Evolutionary conservation across 1,140 invertebrate genomes (phyloP), one percentile per base, ranked within the genome.

Genomic region (Microplitis mediator): DNA sequence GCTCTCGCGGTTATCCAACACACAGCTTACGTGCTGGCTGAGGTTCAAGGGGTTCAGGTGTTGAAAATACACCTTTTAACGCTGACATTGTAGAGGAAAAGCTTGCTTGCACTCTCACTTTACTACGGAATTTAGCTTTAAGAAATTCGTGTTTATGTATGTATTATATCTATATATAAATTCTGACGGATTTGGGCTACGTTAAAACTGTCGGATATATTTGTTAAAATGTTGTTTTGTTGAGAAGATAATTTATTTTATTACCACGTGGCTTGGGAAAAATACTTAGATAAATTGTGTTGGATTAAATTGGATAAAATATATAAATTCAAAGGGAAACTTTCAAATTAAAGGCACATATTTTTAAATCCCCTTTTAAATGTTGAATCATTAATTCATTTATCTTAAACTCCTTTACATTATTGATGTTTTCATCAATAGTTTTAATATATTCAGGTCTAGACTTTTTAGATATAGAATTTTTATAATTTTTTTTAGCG

Each of bases 131-230:
- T 56, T 69, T 60, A 34, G 51, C 56, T 34, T 5, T 31, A n/a
- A 45, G 36, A 65, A 65, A 39, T 39, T 65, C n/a, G 23, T 65
- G 64, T 65, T 45, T 64, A 50, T 23, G 32, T 16, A 58, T 31
- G 60, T 62, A 35, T 36, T 23, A 9, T 16, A 58, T 31, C 32
- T 62, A 35, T 36, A 35, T 34, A 62, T 35, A 62, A 39, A 39
- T 62, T 62, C 60, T 62, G 39, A 45, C 39, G n/a, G 52, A 56
- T 31, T 69, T 39, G 58, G 56, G 39, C 35, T 50, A 65, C 58
- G n/a, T 11, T 56, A 13, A 23, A 56, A 13, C n/a, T 23, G 23
- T 9, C 9, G n/a, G 23, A 23, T n/a, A 62, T 11, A 35, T 62
- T 31, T 62, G 23, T 35, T 62, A 62, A 4, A 62, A 35, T 36